phyloP scores from a whole-genome alignment of 2,113 vertebrate genomes.

The Salvator merianae region DNA sequence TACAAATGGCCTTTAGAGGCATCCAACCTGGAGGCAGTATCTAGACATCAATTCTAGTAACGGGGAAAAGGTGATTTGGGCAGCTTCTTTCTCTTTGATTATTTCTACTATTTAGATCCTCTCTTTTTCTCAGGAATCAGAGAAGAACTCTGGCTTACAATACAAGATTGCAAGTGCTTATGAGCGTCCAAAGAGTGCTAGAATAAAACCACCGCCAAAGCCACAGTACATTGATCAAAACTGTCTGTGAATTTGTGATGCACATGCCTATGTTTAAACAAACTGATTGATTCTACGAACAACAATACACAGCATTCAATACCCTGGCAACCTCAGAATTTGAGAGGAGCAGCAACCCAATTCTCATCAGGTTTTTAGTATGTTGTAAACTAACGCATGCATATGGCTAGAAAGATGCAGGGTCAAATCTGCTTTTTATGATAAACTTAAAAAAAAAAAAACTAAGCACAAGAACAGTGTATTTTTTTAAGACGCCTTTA shows the following conservation, averaged over 20 bases:
- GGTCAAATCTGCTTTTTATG: conserved; percentile 1
- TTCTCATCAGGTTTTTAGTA: not conserved
- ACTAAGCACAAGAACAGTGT: not conserved
- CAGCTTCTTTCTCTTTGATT: not conserved
- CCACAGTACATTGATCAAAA: no score
- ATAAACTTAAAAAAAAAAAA: not conserved
- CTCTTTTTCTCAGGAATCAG: not conserved
- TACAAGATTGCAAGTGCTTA: not conserved
- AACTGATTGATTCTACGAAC: not conserved
- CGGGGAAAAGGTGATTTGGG: not conserved
- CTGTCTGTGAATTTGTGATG: not conserved
- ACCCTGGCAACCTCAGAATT: not conserved
- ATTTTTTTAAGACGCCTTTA: conserved; percentile 10
- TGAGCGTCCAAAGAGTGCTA: not conserved
- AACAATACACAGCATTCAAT: not conserved
- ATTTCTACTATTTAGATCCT: no score
- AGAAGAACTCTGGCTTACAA: not conserved
- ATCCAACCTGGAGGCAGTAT: no score
- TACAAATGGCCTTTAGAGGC: no score
- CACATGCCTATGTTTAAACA: no score
- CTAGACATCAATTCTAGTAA: no score
- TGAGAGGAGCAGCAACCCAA: not conserved
- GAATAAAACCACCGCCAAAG: not conserved
- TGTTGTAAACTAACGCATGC: not conserved
- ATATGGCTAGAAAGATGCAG: not conserved